Percentiles rank a stretch among this genome's conserved stretches.
Evolutionary conservation across 2,888 invertebrate species (phyloP).

Genomic region (Melipona bicolor): DNA sequence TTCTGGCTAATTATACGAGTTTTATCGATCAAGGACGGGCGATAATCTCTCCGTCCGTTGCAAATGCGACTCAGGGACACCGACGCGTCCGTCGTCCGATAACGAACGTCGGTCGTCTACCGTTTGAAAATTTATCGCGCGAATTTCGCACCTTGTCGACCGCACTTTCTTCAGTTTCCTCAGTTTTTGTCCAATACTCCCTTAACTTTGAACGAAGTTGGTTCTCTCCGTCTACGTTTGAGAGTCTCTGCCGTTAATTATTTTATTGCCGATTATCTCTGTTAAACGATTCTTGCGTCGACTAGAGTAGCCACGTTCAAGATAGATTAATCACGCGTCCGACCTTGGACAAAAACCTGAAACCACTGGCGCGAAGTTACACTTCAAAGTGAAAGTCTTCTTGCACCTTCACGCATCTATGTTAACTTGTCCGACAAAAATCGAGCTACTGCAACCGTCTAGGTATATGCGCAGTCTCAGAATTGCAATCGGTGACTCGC

Average conservation of each 20-base stretch:
- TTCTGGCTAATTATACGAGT: constrained; percentile 31
- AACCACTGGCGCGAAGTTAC: neutral
- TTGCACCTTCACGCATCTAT: neutral
- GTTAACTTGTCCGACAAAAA: constrained; percentile 1
- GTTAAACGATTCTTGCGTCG: neutral
- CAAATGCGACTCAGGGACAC: constrained; percentile 24
- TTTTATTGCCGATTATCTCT: neutral
- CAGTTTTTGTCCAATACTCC: neutral
- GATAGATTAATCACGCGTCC: neutral
- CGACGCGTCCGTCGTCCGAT: constrained; percentile 3
- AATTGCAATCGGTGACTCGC: neutral
- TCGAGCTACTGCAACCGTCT: neutral
- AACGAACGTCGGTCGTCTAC: constrained; percentile 8
- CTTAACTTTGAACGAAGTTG: too few species aligned
- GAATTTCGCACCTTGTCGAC: neutral
- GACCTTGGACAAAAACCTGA: neutral
- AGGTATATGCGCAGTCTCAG: neutral
- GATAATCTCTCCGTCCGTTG: constrained; percentile 32
- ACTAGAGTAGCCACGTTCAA: neutral
- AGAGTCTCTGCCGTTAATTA: too few species aligned
- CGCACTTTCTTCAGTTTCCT: too few species aligned
- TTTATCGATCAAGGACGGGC: constrained; percentile 51
- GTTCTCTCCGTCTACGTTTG: too few species aligned
- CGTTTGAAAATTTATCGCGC: neutral
- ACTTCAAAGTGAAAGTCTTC: constrained; percentile 15